Base-by-base conservation (phyloP, 2,888 invertebrate species). In the Macroteleia sp. region DNA sequence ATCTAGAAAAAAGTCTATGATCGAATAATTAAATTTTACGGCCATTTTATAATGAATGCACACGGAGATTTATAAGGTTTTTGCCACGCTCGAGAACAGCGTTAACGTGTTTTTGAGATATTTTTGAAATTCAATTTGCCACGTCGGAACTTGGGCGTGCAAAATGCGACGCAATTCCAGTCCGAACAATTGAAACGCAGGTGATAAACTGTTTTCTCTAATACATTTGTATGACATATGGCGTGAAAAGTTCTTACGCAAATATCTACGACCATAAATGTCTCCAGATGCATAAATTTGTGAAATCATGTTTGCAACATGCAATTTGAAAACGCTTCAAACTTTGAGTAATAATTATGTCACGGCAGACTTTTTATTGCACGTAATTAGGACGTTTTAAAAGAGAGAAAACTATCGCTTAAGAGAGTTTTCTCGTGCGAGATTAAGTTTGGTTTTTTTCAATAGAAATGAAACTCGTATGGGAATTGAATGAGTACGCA, bases 11-110 rank as follows among this genome's bases (percentile, higher is more conserved):
- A 66, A 39, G 56, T 69, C 69, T 34, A 52, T 59, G 59, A 64
- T 76, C 76, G 39, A 69, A 57, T 44, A 67, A 61, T 76, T 70
- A 69, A 73, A 69, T 69, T 69, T 62, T 64, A 44, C 64, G 69
- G 50, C 20, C 44, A 61, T 61, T 62, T 67, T 50, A 56, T 54
- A 44, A 54, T 66, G 59, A 71, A 44, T 44, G 62, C 62, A 56
- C 56, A 73, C 48, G 42, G 10, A 20, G 44, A 61, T 48, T 61
- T 44, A 56, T 44, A 66, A 22, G 34, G 59, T 30, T 57, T 48
- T 56, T 39, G 19, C 12, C 20, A 9, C 28, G 46, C 46, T 36
- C n/a, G 16, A 17, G 10, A 61, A 19, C 4, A 50, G 50, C 42
- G 54, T 44, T 54, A 61, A 52, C 61, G 39, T 52, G 52, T 52